A percentile compares a stretch with the other conserved stretches of the same genome.
Conservation (phyloP, 2,113 vertebrate genomes). For the Pygoscelis adeliae region DNA sequence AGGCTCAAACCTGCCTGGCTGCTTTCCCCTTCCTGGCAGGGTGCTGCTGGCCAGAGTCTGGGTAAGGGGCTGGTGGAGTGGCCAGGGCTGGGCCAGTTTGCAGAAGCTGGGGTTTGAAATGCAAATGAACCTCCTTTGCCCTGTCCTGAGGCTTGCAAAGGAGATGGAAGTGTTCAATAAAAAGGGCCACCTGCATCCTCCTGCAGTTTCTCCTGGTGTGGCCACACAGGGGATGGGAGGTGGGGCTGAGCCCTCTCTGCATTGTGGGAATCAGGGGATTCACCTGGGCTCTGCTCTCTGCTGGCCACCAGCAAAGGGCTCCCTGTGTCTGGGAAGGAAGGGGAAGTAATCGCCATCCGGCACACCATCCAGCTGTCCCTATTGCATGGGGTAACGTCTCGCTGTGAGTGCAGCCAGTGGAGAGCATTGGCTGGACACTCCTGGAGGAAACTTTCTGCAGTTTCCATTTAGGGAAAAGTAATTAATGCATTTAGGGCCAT, state of each 20-base stretch:
- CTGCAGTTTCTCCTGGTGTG: neutral
- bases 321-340: neutral
- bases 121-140: neutral
- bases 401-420: rapidly evolving
- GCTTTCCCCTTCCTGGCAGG: neutral
- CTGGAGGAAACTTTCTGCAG: neutral
- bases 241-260: rapidly evolving
- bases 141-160: neutral
- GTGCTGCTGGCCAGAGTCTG: neutral
- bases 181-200: neutral
- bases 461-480: neutral
- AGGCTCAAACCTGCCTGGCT: neutral
- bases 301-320: neutral
- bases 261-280: rapidly evolving
- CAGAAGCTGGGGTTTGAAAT: neutral
- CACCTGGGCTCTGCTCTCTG: neutral
- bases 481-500: neutral
- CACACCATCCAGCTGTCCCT: neutral
- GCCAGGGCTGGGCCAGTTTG: neutral
- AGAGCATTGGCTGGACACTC: neutral
- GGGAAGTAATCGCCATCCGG: neutral
- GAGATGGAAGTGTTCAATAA: neutral
- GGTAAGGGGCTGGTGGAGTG: neutral
- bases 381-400: rapidly evolving
- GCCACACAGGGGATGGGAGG: neutral